Evolutionary conservation across 2,888 invertebrate genomes (phyloP).

Genomic region (Caenorhabditis panamensis): DNA sequence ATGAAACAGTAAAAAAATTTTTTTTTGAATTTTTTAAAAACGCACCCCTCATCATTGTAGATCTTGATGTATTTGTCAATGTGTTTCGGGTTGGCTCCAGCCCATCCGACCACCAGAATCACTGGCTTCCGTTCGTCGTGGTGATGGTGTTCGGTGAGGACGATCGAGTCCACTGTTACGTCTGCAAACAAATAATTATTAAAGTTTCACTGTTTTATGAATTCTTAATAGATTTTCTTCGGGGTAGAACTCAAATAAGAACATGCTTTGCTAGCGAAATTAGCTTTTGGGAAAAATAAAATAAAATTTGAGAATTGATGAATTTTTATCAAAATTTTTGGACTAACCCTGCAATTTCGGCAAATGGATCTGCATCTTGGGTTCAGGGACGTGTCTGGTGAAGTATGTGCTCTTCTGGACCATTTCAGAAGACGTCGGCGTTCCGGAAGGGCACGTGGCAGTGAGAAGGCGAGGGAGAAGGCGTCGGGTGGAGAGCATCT

Average conservation of each 20-base stretch:
- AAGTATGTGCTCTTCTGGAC: constrained; percentile 47
- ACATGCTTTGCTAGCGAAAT: no score
- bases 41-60: constrained; percentile 65
- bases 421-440: neutral
- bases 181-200: constrained; percentile 1
- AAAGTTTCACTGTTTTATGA: neutral
- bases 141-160: constrained; percentile 27
- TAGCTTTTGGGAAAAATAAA: no score
- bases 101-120: constrained; percentile 67
- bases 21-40: constrained; percentile 4
- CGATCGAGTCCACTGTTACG: constrained; percentile 35
- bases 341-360: constrained; percentile 46
- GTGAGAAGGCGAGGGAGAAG: constrained; percentile 15
- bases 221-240: no score
- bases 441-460: constrained; percentile 13
- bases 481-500: constrained; percentile 43
- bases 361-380: constrained; percentile 61
- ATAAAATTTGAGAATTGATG: no score
- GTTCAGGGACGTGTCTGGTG: constrained; percentile 59
- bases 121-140: constrained; percentile 64
- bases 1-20: neutral
- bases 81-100: constrained; percentile 67
- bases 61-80: constrained; percentile 69
- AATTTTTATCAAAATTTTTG: neutral
- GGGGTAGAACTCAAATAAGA: no score